Conservation (phyloP, 2,113 vertebrate genomes). For the Grammomys surdaster region DNA sequence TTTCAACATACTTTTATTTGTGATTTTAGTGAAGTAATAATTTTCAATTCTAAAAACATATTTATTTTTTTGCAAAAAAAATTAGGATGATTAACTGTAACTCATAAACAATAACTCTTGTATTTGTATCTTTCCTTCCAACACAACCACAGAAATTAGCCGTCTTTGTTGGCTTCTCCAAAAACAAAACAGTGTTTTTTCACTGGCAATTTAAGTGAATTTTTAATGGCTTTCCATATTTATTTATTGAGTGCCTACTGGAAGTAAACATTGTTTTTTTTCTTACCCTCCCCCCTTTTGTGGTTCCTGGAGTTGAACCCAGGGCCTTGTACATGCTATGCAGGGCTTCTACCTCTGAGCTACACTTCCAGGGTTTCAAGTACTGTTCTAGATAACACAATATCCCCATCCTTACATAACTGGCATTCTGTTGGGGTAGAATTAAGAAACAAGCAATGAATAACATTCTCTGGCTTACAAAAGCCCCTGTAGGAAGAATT, state of each 20-base stretch:
- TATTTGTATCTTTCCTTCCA: neutral
- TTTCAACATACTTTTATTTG: neutral
- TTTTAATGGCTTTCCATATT: neutral
- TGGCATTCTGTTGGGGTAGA: neutral
- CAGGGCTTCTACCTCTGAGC: neutral
- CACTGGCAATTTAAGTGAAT: neutral
- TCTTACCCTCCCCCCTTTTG: no score
- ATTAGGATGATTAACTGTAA: neutral
- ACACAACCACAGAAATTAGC: neutral
- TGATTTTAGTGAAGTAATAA: neutral
- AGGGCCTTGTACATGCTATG: neutral
- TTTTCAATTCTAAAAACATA: neutral
- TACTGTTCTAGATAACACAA: constrained; percentile 8
- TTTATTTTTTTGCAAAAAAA: constrained; percentile 55
- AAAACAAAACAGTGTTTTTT: constrained; percentile 40
- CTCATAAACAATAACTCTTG: neutral
- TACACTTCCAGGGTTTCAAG: neutral
- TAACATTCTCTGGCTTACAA: neutral
- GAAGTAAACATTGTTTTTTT: neutral
- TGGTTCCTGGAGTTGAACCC: neutral
- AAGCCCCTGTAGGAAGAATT: neutral
- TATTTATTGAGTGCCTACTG: neutral
- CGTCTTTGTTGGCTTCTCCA: neutral
- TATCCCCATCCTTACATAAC: neutral
- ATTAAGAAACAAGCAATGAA: neutral